Evolutionary conservation across 2,113 vertebrate genomes (phyloP).

Genomic region (Peromyscus polionotus): DNA sequence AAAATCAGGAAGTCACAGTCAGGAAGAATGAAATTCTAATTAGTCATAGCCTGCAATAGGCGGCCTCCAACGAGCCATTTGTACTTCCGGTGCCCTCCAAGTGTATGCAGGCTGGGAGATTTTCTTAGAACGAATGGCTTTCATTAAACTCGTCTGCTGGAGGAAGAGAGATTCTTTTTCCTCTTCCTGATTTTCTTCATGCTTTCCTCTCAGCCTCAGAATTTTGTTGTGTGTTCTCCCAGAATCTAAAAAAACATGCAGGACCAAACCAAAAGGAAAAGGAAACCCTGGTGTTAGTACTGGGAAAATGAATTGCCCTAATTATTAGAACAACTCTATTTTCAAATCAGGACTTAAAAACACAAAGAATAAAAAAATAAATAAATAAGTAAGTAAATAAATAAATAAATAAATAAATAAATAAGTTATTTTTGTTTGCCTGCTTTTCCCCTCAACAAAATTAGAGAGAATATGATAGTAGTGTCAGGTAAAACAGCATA

Average conservation of each 20-base stretch:
- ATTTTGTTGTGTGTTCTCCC: neutral
- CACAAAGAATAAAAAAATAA: neutral
- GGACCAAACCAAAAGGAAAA: neutral
- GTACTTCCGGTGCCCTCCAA: neutral
- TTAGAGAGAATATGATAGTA: neutral
- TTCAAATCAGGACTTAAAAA: neutral
- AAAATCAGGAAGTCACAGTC: neutral
- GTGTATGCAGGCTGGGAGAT: neutral
- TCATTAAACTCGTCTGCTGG: neutral
- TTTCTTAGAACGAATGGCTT: neutral
- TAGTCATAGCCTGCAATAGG: neutral
- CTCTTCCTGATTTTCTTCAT: neutral
- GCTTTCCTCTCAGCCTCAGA: neutral
- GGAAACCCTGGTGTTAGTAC: neutral
- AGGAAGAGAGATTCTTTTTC: neutral
- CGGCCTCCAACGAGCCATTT: neutral
- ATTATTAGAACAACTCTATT: neutral
- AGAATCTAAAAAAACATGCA: neutral
- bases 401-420: accelerated
- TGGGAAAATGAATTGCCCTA: slow-evolving; percentile 2
- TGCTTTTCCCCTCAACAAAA: slow-evolving; percentile 22
- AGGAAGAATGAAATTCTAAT: slow-evolving; percentile 47
- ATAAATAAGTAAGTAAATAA: no score
- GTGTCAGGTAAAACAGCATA: neutral
- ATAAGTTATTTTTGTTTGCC: neutral